These are phyloP conservation scores for Ormyrus thymus DNA, from an alignment of 2,888 invertebrate genomes.

Conservation along the genomic window DNA sequence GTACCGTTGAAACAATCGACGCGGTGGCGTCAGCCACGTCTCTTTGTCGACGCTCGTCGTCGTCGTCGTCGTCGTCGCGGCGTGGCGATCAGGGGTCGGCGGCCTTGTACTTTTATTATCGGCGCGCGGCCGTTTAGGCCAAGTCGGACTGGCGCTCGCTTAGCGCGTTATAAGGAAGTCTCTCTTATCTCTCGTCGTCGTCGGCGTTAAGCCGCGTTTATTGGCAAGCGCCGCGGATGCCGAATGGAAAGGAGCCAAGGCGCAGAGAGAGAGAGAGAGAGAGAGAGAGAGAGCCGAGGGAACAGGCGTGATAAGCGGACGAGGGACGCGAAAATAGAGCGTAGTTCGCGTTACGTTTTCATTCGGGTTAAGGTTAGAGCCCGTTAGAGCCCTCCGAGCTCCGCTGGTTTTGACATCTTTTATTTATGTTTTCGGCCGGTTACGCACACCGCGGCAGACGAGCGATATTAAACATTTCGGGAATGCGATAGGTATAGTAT, in stretches of 20 bases:
- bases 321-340: constrained; percentile 61
- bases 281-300: constrained; percentile 17
- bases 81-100: constrained; percentile 58
- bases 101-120: constrained; percentile 64
- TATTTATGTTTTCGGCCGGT: constrained; percentile 16
- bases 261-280: neutral
- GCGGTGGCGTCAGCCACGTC: constrained; percentile 22
- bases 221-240: constrained; percentile 5
- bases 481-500: too few species aligned
- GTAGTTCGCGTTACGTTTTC: constrained; percentile 51
- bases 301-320: constrained; percentile 30
- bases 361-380: constrained; percentile 44
- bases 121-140: constrained; percentile 31
- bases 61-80: neutral
- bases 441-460: too few species aligned
- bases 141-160: constrained; percentile 32
- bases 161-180: constrained; percentile 32
- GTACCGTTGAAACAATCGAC: constrained; percentile 23
- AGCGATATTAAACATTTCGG: too few species aligned
- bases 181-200: constrained; percentile 29
- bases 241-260: constrained; percentile 7
- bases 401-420: constrained; percentile 11
- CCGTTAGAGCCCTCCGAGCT: neutral
- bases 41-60: neutral
- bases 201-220: neutral